Conservation (phyloP, 1,140 invertebrate species). For the Lithobius niger region DNA sequence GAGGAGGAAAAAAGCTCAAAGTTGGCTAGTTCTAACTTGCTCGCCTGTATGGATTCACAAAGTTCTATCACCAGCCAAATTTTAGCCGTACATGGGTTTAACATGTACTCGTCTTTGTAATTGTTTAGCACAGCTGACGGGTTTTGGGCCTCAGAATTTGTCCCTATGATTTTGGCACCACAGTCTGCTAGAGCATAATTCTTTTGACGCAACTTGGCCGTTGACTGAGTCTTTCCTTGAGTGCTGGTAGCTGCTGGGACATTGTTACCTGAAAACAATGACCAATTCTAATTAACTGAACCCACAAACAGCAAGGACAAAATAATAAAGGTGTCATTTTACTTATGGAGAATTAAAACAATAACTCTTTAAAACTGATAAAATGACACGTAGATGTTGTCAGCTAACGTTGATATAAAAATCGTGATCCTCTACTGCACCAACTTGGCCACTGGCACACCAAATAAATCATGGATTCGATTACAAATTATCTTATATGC, state of each 20-base stretch:
- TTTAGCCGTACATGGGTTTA: conserved; percentile 79
- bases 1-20: conserved; percentile 96
- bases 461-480: no score
- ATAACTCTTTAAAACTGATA: neutral
- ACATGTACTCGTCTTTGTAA: conserved; percentile 90
- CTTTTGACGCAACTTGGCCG: conserved; percentile 36
- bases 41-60: conserved; percentile 90
- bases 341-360: neutral
- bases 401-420: neutral
- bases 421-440: neutral
- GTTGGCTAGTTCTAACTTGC: conserved; percentile 89
- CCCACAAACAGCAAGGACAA: neutral
- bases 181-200: conserved; percentile 93
- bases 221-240: conserved; percentile 18
- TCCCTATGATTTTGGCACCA: conserved; percentile 86
- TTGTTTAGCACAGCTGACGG: conserved; percentile 68
- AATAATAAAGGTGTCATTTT: neutral
- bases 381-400: neutral
- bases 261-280: neutral
- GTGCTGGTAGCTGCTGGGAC: conserved; percentile 5
- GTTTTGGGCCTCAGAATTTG: conserved; percentile 81
- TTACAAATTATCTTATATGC: no score
- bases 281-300: neutral
- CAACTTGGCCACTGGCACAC: neutral
- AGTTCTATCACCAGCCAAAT: conserved; percentile 96